phyloP scores from a whole-genome alignment of 2,113 vertebrate genomes.

The Caranx ignobilis region DNA sequence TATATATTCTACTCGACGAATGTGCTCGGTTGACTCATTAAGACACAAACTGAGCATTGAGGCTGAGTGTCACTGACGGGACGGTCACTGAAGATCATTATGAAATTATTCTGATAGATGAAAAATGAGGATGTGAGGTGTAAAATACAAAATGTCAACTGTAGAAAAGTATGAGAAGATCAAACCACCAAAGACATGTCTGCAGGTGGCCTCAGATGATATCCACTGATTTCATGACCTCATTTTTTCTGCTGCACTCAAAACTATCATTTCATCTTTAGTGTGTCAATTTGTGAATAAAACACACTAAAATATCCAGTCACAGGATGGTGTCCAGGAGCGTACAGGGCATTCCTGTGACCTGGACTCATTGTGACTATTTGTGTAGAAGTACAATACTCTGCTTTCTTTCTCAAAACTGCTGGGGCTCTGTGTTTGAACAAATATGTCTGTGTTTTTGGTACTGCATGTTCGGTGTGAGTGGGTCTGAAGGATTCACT shows the following conservation, averaged over 20 bases:
- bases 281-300: neutral
- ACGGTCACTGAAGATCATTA: no score
- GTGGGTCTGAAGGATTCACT: constrained; percentile 27
- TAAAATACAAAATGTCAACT: neutral
- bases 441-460: constrained; percentile 63
- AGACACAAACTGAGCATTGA: no score
- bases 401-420: constrained; percentile 57
- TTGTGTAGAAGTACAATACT: constrained; percentile 64
- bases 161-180: neutral
- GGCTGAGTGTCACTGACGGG: no score
- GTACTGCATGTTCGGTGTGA: constrained; percentile 1
- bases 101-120: no score
- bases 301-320: constrained; percentile 21
- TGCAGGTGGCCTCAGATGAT: neutral
- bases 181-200: neutral
- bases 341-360: constrained; percentile 12
- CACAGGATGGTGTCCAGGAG: constrained; percentile 32
- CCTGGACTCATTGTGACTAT: constrained; percentile 35
- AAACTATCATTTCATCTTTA: neutral
- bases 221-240: neutral
- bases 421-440: constrained; percentile 46
- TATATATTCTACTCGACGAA: no score
- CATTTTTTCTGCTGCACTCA: neutral
- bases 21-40: no score
- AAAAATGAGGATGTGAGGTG: no score